Evolutionary conservation across 2,888 invertebrate species (phyloP), one percentile per base, ranked within the genome.

Genomic region (Argyra leucocephala): DNA sequence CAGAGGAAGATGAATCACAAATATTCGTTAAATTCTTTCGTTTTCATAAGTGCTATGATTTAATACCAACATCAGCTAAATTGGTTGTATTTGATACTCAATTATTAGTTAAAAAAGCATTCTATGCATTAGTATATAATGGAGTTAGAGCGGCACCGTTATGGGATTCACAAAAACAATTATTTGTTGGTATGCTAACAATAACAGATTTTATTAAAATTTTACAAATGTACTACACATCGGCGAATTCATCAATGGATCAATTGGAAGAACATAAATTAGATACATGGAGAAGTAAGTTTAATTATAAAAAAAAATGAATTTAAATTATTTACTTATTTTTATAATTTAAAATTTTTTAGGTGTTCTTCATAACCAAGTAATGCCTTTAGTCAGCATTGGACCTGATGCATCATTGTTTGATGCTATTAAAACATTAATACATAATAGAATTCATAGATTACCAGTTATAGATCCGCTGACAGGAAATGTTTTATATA

Each of bases 201-300:
- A 98, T 99, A 74, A 98, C 99, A 65, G 98, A 99, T 82, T 99
- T 99, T 81, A 99, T 99, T 76, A 93, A 96, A 82, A 98, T 98
- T 74, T 85, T 99, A 73, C 91, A 94, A 81, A 96, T 94, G 88
- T 96, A 96, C 84, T 96, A 97, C 83, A 95, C 91, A 75, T 93
- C 95, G 74, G 93, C 93, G 65, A 85, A 89, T 73, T 91, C 91
- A 66, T 87, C 91, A 72, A 96, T 97, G 92, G 96, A 96, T 74
- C 96, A 97, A 81, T 82, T 97, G 72, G 97, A 97, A 78, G 96
- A 96, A 79, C 97, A 98, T 80, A 92, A 94, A 76, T 85, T 97
- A 75, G 93, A 93, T 76, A 96, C 96, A 64, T 97, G 97, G 97
- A 85, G 96, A 82, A 89, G 91, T 91, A 75, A 83, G 85, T 80